These are phyloP conservation scores for Scomber japonicus DNA, from an alignment of 2,113 vertebrate species.

Conservation along the genomic window DNA sequence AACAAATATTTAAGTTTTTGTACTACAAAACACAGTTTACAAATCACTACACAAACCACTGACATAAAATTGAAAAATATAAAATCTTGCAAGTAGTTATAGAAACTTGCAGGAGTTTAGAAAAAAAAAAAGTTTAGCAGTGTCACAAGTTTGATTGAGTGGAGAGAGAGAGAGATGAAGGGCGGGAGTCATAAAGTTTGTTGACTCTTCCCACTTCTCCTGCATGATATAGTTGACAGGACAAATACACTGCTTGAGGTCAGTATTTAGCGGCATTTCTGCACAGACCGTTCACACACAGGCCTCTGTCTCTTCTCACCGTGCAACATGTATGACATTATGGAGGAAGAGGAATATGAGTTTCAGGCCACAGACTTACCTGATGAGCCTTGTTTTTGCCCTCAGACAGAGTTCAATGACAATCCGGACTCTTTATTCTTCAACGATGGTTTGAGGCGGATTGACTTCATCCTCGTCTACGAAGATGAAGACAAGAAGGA, in stretches of 20 bases:
- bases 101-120: neutral
- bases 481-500: conserved; percentile 92
- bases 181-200: conserved; percentile 52
- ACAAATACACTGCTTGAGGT: conserved; percentile 23
- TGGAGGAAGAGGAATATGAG: conserved; percentile 73
- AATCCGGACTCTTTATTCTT: conserved; percentile 92
- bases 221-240: neutral
- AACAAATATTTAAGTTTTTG: neutral
- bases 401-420: conserved; percentile 89
- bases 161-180: conserved; percentile 17
- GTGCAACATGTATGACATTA: conserved; percentile 65
- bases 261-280: neutral
- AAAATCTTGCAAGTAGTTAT: neutral
- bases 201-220: conserved; percentile 57
- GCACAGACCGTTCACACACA: neutral
- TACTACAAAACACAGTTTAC: neutral
- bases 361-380: conserved; percentile 35
- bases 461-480: conserved; percentile 94
- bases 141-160: conserved; percentile 13
- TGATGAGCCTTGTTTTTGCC: conserved; percentile 32
- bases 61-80: neutral
- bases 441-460: conserved; percentile 89
- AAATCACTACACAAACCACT: neutral
- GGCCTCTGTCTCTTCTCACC: neutral
- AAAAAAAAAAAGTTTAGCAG: no score